Percentiles rank a stretch among this genome's conserved stretches.
Evolutionary conservation across 2,113 vertebrate genomes (phyloP).

Genomic region (Psittacus erithacus): DNA sequence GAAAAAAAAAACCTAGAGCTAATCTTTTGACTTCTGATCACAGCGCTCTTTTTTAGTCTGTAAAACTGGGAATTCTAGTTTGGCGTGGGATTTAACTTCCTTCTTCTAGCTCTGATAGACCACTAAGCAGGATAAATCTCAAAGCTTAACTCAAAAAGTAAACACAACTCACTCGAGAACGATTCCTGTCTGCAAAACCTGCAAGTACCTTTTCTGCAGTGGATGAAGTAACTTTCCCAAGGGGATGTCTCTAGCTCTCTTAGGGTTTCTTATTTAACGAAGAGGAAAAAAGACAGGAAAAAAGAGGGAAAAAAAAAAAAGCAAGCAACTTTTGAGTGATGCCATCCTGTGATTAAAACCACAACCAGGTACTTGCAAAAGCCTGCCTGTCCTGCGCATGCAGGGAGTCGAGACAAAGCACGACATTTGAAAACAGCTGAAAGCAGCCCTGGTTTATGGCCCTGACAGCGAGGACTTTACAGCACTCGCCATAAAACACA

Average conservation of each 20-base stretch:
- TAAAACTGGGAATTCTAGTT: background rate
- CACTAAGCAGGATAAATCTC: background rate
- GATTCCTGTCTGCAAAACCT: background rate
- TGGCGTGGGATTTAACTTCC: background rate
- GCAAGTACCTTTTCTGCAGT: background rate
- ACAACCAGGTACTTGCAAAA: background rate
- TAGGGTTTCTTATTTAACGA: background rate
- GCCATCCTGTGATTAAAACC: slow-evolving; percentile 7
- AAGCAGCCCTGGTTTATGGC: slow-evolving; percentile 40
- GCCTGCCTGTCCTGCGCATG: background rate
- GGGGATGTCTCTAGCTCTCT: background rate
- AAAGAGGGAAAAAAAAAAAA: too few species aligned
- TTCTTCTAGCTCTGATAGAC: background rate
- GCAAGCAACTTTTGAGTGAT: background rate
- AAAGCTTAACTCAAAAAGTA: background rate
- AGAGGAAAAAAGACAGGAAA: too few species aligned
- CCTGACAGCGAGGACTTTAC: slow-evolving; percentile 55
- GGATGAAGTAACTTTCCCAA: slow-evolving; percentile 16
- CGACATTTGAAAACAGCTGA: slow-evolving; percentile 26
- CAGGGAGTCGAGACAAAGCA: slow-evolving; percentile 29
- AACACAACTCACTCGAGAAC: background rate
- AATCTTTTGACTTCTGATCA: slow-evolving; percentile 25
- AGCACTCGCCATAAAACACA: slow-evolving; percentile 61
- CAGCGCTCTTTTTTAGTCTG: background rate
- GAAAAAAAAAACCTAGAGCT: background rate